Evolutionary conservation across 2,113 vertebrate genomes (phyloP).

Genomic region (Passer montanus): DNA sequence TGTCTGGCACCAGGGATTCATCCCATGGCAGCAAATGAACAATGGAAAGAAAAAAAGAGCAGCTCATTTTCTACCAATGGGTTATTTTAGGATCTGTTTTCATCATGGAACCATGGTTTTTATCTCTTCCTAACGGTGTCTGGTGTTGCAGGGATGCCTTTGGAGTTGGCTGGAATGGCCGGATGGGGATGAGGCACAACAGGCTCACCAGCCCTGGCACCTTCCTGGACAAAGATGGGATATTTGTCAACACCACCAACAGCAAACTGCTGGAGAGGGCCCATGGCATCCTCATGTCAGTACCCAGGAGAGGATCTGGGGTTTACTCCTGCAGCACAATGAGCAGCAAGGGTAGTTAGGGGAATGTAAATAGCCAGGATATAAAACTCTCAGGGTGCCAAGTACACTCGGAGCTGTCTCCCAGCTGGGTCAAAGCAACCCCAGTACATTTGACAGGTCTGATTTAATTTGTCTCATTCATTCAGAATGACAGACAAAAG

Average conservation of each 20-base stretch:
- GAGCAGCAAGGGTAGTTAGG: not conserved
- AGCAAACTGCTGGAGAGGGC: constrained; percentile 96
- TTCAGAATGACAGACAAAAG: not conserved
- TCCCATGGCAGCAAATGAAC: accelerated
- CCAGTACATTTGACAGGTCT: accelerated
- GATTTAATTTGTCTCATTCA: not conserved
- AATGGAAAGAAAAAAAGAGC: not conserved
- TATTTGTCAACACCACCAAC: constrained; percentile 88
- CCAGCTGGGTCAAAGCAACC: not conserved
- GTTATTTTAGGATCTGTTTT: not conserved
- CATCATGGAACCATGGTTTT: accelerated
- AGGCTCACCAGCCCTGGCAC: constrained; percentile 73
- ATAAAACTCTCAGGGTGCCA: not conserved
- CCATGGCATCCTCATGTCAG: constrained; percentile 98
- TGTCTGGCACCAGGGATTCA: not conserved
- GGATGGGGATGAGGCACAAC: constrained; percentile 76
- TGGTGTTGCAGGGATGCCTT: constrained; percentile 74
- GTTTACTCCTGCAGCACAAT: not conserved
- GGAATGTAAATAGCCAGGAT: not conserved
- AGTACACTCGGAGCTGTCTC: not conserved
- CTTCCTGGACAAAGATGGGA: constrained; percentile 87
- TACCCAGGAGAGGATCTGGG: not conserved
- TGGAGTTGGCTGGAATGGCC: constrained; percentile 82
- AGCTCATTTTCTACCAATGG: accelerated
- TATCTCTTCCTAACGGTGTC: not conserved